Conservation (phyloP, 2,113 vertebrate species). For the Rattus norvegicus region GRCr8 NC_086026.1:120338501-120339000, state of each 20-base stretch:
- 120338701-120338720: not conserved
- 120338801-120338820: not conserved
- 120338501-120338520: not conserved
- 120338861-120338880: not conserved
- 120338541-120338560: no score
- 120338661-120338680: not conserved
- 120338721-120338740: not conserved
- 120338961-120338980: not conserved
- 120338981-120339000: not conserved
- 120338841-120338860: not conserved
- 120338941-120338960: not conserved
- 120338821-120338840: not conserved
- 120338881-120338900: not conserved
- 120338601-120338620: not conserved
- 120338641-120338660: not conserved
- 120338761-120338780: accelerated
- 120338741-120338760: not conserved
- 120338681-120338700: not conserved
- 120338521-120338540: not conserved
- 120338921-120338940: not conserved
- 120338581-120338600: constrained; percentile 20
- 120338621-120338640: not conserved
- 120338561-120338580: not conserved
- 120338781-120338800: no score
- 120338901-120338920: not conserved